phyloP scores from a whole-genome alignment of 2,888 invertebrate genomes.

The Thysanoteuthis rhombus region DNA sequence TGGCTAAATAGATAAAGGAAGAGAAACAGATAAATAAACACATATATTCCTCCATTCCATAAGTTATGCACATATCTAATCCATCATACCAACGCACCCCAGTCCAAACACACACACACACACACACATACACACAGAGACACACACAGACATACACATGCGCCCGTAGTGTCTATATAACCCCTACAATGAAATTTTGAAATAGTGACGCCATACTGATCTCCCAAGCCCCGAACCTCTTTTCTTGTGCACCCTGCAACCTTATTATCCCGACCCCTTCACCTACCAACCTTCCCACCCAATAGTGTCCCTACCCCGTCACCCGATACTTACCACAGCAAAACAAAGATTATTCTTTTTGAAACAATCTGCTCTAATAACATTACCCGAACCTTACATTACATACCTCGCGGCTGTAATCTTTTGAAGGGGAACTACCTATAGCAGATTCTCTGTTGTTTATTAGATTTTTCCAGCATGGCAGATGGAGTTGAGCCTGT shows the following conservation, averaged over 20 bases:
- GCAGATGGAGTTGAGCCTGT: background rate
- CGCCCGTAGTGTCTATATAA: background rate
- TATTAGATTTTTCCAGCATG: background rate
- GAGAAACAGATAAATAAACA: too few relatives aligned
- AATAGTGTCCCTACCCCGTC: background rate
- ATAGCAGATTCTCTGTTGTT: background rate
- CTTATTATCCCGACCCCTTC: background rate
- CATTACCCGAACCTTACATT: background rate
- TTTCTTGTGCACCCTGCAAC: background rate
- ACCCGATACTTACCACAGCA: background rate
- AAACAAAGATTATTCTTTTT: background rate
- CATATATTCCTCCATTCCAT: background rate
- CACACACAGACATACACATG: too few relatives aligned
- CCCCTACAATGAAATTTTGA: background rate
- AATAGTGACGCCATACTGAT: background rate
- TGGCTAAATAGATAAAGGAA: too few relatives aligned
- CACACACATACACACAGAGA: too few relatives aligned
- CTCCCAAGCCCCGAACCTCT: background rate
- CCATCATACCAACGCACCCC: too few relatives aligned
- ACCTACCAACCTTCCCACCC: background rate
- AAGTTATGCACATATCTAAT: background rate
- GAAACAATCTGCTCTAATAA: background rate
- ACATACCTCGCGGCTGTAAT: background rate
- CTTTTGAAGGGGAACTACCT: background rate
- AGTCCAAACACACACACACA: too few relatives aligned